These are phyloP conservation scores for Amia ocellicauda DNA, from an alignment of 2,113 vertebrate species.

Conservation along the genomic window DNA sequence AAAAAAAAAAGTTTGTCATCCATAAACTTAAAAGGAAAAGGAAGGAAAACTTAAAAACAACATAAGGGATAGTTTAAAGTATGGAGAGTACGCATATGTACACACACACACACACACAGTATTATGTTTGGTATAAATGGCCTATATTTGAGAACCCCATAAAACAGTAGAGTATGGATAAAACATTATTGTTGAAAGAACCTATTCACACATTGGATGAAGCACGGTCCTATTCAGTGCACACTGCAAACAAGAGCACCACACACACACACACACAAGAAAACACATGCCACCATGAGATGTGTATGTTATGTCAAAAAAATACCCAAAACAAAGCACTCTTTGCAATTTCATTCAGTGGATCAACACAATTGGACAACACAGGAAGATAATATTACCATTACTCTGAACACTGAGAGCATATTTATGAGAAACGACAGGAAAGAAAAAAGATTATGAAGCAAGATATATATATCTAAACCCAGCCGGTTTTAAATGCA, in stretches of 20 bases:
- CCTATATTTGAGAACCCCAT: too few species aligned
- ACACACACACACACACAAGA: too few species aligned
- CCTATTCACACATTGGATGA: too few species aligned
- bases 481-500: not conserved
- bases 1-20: conserved; percentile 40
- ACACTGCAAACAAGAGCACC: too few species aligned
- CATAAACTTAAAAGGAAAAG: too few species aligned
- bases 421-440: conserved; percentile 20
- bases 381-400: conserved; percentile 45
- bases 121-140: too few species aligned
- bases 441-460: conserved; percentile 18
- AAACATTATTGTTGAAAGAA: too few species aligned
- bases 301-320: not conserved
- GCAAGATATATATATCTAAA: not conserved
- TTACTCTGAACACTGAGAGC: conserved; percentile 51
- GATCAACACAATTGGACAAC: not conserved
- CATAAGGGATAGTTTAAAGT: too few species aligned
- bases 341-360: not conserved
- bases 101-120: not conserved
- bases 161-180: too few species aligned
- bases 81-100: too few species aligned
- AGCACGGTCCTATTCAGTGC: too few species aligned
- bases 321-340: not conserved
- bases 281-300: not conserved
- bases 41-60: too few species aligned